A percentile compares a stretch with the other conserved stretches of the same genome.
These are phyloP conservation scores for Archips crataeganus DNA, from an alignment of 2,888 invertebrate species.

Conservation along the genomic window DNA sequence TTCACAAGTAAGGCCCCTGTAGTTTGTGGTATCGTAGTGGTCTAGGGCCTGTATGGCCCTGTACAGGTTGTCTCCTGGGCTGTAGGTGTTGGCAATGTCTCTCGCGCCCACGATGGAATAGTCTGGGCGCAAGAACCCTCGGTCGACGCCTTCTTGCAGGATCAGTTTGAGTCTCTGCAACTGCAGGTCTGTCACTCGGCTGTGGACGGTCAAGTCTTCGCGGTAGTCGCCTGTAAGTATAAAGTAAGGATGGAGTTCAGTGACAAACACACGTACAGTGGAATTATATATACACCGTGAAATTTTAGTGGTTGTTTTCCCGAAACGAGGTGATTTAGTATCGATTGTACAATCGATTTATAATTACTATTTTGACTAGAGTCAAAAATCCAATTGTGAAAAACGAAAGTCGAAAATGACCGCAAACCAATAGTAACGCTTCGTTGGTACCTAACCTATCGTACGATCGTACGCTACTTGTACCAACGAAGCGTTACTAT, in stretches of 20 bases:
- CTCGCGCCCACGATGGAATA: slow-evolving; percentile 66
- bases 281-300: too few species aligned
- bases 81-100: slow-evolving; percentile 59
- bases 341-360: too few species aligned
- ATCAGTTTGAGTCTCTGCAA: slow-evolving; percentile 59
- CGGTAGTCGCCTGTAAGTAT: slow-evolving; percentile 71
- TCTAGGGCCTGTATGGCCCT: slow-evolving; percentile 59
- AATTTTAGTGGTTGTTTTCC: too few species aligned
- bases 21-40: slow-evolving; percentile 61
- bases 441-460: too few species aligned
- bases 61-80: slow-evolving; percentile 70
- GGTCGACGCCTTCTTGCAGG: slow-evolving; percentile 61
- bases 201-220: slow-evolving; percentile 54
- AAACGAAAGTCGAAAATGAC: too few species aligned
- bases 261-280: too few species aligned
- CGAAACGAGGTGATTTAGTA: too few species aligned
- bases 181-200: slow-evolving; percentile 62
- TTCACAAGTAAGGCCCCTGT: slow-evolving; percentile 56
- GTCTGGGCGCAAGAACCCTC: slow-evolving; percentile 60
- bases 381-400: too few species aligned
- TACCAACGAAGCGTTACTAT: too few species aligned
- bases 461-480: too few species aligned
- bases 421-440: too few species aligned
- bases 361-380: too few species aligned
- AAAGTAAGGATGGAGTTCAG: background rate